Evolutionary conservation across 2,888 invertebrate genomes (phyloP).

Genomic region (Timema cristinae): DNA sequence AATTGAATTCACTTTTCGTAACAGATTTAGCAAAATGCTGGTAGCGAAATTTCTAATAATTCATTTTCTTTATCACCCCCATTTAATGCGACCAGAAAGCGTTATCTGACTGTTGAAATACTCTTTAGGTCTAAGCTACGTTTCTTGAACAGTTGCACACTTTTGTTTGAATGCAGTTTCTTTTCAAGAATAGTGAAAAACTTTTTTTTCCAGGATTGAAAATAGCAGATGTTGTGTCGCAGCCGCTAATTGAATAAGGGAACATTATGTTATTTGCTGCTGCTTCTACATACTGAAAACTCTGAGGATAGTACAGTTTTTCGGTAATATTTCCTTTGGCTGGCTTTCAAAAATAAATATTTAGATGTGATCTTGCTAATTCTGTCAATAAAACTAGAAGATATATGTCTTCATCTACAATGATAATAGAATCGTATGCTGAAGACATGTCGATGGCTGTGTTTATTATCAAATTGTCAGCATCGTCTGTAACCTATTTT

Average conservation of each 20-base stretch:
- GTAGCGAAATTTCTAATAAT: neutral
- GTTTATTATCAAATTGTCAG: conserved; percentile 1
- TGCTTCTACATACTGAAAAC: conserved; percentile 6
- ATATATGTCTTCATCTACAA: neutral
- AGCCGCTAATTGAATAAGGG: neutral
- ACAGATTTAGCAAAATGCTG: conserved; percentile 25
- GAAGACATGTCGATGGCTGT: neutral
- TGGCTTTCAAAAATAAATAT: neutral
- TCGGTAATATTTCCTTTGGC: neutral
- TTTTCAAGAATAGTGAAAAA: neutral
- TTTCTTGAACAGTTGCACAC: conserved; percentile 1
- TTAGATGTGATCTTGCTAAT: neutral
- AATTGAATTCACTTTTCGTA: conserved; percentile 30
- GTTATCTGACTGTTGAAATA: neutral
- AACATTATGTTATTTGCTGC: neutral
- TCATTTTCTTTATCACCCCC: neutral
- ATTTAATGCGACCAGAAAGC: neutral
- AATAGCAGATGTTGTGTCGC: conserved; percentile 2
- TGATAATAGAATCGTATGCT: neutral
- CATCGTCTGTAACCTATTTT: neutral
- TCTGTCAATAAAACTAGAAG: neutral
- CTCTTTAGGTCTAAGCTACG: neutral
- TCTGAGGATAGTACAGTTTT: conserved; percentile 4
- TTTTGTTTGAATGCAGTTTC: conserved; percentile 1
- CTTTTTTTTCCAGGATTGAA: neutral